phyloP scores from a whole-genome alignment of 2,113 vertebrate species.

The Narcine bancroftii region DNA sequence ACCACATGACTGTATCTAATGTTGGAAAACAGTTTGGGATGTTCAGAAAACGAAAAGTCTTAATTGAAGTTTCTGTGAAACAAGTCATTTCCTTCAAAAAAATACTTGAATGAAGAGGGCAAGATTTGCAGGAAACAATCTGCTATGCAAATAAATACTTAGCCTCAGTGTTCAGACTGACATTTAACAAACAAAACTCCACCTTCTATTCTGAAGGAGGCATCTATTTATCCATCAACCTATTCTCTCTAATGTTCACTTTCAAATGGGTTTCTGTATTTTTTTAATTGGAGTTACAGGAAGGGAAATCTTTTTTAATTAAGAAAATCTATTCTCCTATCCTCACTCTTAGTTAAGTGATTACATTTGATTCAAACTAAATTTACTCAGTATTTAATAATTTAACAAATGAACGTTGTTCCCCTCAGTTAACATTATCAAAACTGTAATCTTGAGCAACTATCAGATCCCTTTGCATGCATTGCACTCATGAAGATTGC shows the following conservation, averaged over 20 bases:
- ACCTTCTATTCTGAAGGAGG: neutral
- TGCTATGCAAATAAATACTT: neutral
- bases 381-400: neutral
- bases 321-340: neutral
- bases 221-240: neutral
- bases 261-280: neutral
- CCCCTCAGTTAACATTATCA: neutral
- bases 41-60: neutral
- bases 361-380: neutral
- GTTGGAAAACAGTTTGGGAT: neutral
- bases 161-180: neutral
- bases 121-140: neutral
- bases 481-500: neutral
- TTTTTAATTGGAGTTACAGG: neutral
- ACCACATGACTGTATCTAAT: neutral
- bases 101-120: neutral
- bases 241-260: neutral
- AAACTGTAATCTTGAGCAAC: neutral
- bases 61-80: neutral
- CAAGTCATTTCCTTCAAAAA: neutral
- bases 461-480: neutral
- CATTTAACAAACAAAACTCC: neutral
- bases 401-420: neutral
- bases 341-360: neutral
- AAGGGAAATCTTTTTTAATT: neutral